phyloP scores from a whole-genome alignment of 2,888 invertebrate genomes.

The Tetragnatha montana region DNA sequence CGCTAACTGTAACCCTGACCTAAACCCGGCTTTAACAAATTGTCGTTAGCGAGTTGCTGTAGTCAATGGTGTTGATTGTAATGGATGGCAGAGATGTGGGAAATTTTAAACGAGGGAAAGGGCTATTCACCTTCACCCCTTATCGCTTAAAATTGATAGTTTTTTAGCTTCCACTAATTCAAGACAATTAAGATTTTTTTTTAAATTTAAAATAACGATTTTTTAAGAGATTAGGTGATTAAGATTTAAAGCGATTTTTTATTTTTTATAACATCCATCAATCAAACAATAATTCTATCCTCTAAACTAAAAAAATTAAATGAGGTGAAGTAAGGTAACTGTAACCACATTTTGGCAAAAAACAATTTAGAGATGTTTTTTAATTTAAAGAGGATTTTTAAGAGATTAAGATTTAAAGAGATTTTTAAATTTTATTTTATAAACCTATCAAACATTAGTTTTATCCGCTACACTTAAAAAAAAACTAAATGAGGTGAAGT shows the following conservation, averaged over 20 bases:
- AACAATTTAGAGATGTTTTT: too few relatives aligned
- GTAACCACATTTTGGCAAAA: too few relatives aligned
- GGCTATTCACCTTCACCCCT: not conserved
- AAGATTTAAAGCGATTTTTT: not conserved
- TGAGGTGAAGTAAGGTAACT: too few relatives aligned
- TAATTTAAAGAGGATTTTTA: too few relatives aligned
- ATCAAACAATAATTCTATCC: too few relatives aligned
- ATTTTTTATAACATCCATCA: not conserved
- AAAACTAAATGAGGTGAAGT: too few relatives aligned
- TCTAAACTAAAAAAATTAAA: too few relatives aligned
- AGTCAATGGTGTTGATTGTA: not conserved
- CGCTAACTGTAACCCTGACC: constrained; percentile 38
- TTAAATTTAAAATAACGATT: not conserved
- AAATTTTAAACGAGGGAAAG: not conserved
- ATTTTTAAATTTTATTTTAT: too few relatives aligned
- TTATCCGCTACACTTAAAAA: too few relatives aligned
- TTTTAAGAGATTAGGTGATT: not conserved
- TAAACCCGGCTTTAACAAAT: not conserved
- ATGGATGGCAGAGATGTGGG: not conserved
- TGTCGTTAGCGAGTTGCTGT: not conserved
- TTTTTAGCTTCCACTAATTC: not conserved
- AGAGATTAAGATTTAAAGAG: too few relatives aligned
- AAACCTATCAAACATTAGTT: too few relatives aligned
- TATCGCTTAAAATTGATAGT: not conserved
- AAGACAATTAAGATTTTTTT: not conserved